Evolutionary conservation across 2,888 invertebrate species (phyloP).

Genomic region (Tenthredo distinguenda): DNA sequence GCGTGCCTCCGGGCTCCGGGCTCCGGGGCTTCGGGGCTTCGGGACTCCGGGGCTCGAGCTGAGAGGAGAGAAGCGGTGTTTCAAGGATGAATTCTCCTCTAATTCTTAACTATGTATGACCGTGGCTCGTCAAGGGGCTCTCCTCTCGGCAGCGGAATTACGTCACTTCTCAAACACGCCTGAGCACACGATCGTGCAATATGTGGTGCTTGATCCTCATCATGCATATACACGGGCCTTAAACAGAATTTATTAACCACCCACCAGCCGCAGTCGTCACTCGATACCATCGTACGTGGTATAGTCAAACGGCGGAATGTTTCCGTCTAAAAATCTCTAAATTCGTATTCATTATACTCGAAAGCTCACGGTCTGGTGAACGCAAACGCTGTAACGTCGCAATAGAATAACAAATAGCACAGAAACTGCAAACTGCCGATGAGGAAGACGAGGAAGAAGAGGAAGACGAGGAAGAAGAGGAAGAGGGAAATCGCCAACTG

Average conservation of each 20-base stretch:
- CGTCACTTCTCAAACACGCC: constrained; percentile 14
- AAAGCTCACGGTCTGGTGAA: not conserved
- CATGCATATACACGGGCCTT: constrained; percentile 16
- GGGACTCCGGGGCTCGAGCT: not conserved
- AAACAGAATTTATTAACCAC: constrained; percentile 28
- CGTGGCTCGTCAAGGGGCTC: not conserved
- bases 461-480: not conserved
- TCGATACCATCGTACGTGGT: not conserved
- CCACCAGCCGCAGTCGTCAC: constrained; percentile 29
- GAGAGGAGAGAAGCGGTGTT: not conserved
- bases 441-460: not conserved
- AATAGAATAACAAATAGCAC: not conserved
- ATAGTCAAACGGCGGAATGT: not conserved
- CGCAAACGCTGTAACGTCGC: not conserved
- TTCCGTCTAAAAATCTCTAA: not conserved
- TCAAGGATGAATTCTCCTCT: constrained; percentile 9
- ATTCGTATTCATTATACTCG: not conserved
- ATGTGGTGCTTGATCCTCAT: constrained; percentile 11
- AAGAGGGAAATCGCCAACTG: not conserved
- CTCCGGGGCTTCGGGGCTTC: not conserved
- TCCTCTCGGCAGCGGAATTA: not conserved
- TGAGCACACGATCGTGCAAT: constrained; percentile 9
- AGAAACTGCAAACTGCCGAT: not conserved
- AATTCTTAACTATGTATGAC: constrained; percentile 29
- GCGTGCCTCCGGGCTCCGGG: not conserved